A percentile compares a stretch with the other conserved stretches of the same genome.
phyloP scores from a whole-genome alignment of 2,888 invertebrate genomes.

The Ecliptopera silaceata region DNA sequence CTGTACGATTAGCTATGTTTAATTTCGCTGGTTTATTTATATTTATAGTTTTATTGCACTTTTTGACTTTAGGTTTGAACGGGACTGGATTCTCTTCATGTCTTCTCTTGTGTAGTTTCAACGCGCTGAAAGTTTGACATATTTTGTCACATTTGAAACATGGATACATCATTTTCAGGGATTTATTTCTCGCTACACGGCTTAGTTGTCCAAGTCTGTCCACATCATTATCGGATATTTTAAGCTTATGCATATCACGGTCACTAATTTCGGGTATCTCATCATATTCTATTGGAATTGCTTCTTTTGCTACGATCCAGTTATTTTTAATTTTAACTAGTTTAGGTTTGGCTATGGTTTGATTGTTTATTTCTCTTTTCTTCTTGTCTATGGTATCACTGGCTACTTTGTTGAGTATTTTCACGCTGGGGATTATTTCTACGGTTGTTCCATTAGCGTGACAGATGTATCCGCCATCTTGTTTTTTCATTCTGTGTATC shows the following conservation, averaged over 20 bases:
- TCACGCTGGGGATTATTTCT: conserved; percentile 66
- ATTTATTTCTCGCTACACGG: conserved; percentile 50
- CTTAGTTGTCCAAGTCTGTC: conserved; percentile 55
- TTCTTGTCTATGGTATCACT: conserved; percentile 54
- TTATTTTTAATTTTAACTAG: conserved; percentile 58
- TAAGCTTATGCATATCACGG: conserved; percentile 38
- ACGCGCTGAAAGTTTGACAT: conserved; percentile 57
- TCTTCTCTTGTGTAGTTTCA: conserved; percentile 59
- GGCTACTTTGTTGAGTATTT: conserved; percentile 58
- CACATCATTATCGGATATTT: conserved; percentile 47
- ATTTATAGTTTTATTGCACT: not conserved
- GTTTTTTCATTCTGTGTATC: conserved; percentile 46
- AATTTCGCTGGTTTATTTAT: conserved; percentile 15
- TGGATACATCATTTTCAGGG: conserved; percentile 59
- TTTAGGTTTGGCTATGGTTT: conserved; percentile 52
- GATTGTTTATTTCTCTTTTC: conserved; percentile 46
- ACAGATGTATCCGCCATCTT: conserved; percentile 50
- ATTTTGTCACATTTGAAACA: conserved; percentile 66
- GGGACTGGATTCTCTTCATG: conserved; percentile 63
- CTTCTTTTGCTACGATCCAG: conserved; percentile 62
- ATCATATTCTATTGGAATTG: conserved; percentile 40
- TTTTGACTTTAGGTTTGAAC: conserved; percentile 43
- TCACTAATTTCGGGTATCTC: conserved; percentile 49
- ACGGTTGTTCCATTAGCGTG: conserved; percentile 48
- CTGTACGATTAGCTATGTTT: conserved; percentile 24